Evolutionary conservation across 2,113 vertebrate genomes (phyloP).

Genomic region (Zingel zingel): DNA sequence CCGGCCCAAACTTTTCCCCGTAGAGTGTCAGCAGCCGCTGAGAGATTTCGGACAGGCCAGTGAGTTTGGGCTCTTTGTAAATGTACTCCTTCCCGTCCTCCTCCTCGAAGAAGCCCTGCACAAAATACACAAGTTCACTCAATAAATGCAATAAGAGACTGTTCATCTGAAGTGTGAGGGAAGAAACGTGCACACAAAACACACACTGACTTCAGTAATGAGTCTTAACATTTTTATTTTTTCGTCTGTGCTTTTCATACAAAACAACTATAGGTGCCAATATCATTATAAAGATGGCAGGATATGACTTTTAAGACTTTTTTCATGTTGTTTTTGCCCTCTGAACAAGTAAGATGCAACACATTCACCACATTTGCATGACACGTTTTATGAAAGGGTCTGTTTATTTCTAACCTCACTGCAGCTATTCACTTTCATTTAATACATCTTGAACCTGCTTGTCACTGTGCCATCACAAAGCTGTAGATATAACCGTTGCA

Average conservation of each 20-base stretch:
- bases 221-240: background rate
- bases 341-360: background rate
- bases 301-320: background rate
- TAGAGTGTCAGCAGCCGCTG: constrained; percentile 93
- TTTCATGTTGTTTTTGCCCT: background rate
- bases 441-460: background rate
- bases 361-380: background rate
- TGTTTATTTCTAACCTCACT: background rate
- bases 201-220: background rate
- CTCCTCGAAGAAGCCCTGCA: constrained; percentile 95
- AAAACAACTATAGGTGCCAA: background rate
- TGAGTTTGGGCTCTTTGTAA: constrained; percentile 98
- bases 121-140: constrained; percentile 1
- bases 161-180: background rate
- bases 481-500: background rate
- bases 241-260: background rate
- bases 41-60: constrained; percentile 95
- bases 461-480: background rate
- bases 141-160: background rate
- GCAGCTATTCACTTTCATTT: background rate
- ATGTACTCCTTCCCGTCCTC: constrained; percentile 98
- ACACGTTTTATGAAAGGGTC: background rate
- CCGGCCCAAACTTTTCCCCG: constrained; percentile 94
- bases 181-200: background rate
- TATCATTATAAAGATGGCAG: background rate